Evolutionary conservation across 2,888 invertebrate species (phyloP).

Genomic region (Podabrus alpinus): DNA sequence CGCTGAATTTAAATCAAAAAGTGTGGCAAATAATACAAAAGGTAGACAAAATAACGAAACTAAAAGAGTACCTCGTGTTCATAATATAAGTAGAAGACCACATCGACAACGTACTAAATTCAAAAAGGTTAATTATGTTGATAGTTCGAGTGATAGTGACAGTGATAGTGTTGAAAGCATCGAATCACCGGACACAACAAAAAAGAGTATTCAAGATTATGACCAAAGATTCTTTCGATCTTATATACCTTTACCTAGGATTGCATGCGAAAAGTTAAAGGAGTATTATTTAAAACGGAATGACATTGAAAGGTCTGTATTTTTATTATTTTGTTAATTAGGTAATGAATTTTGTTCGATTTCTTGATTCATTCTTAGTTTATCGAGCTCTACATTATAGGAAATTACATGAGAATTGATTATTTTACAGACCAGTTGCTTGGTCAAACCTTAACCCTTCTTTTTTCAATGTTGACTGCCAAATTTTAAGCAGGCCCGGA

Average conservation of each 20-base stretch:
- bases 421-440: not conserved
- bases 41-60: not conserved
- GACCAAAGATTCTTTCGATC: slow-evolving; percentile 42
- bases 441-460: not conserved
- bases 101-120: not conserved
- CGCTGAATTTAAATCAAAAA: not conserved
- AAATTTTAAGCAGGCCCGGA: too few relatives aligned
- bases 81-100: not conserved
- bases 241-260: slow-evolving; percentile 42
- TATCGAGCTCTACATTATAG: too few relatives aligned
- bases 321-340: not conserved
- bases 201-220: slow-evolving; percentile 9
- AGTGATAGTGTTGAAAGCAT: not conserved
- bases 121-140: not conserved
- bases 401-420: not conserved
- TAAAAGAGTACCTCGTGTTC: not conserved
- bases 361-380: not conserved
- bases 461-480: not conserved
- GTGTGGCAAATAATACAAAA: not conserved
- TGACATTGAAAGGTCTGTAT: slow-evolving; percentile 36
- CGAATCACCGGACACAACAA: not conserved
- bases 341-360: not conserved
- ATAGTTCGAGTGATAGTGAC: not conserved
- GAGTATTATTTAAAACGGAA: slow-evolving; percentile 42
- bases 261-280: slow-evolving; percentile 43